Percentiles rank a stretch among this genome's conserved stretches.
These are phyloP conservation scores for Cistogaster globosa DNA, from an alignment of 2,888 invertebrate genomes.

Conservation along the genomic window DNA sequence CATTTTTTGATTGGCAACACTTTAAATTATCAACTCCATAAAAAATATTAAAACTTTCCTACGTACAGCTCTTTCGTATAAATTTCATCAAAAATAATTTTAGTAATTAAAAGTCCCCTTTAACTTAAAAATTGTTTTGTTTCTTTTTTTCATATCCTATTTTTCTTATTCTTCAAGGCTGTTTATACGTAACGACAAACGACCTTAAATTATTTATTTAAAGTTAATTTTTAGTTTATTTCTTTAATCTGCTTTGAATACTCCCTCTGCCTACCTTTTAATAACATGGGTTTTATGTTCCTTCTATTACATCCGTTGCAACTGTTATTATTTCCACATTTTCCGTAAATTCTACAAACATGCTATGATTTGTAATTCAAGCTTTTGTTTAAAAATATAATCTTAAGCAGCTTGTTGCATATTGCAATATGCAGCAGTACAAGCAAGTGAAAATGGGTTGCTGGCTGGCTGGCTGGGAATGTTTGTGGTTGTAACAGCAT, in stretches of 20 bases:
- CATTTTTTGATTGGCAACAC: background rate
- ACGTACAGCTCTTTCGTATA: too few relatives aligned
- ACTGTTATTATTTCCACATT: constrained; percentile 9
- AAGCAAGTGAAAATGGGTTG: background rate
- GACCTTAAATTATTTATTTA: background rate
- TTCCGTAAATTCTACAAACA: constrained; percentile 24
- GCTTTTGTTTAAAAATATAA: constrained; percentile 12
- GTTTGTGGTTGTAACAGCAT: background rate
- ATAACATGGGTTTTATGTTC: constrained; percentile 22
- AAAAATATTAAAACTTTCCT: too few relatives aligned
- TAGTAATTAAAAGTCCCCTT: background rate
- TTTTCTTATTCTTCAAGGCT: background rate
- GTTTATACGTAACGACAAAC: too few relatives aligned
- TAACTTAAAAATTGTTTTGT: background rate
- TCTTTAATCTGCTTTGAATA: background rate
- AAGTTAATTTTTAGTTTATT: background rate
- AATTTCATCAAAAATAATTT: too few relatives aligned
- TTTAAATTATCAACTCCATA: background rate
- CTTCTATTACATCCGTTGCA: constrained; percentile 13
- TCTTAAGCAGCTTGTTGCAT: constrained; percentile 16
- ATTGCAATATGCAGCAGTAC: background rate
- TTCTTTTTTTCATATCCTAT: background rate
- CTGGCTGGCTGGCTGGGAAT: background rate
- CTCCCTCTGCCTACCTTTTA: background rate
- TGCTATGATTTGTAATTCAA: constrained; percentile 50